Percentiles rank a stretch among this genome's conserved stretches.
phyloP scores from a whole-genome alignment of 64 coral and sea anemone genomes.

The Stichodactyla helianthus region DNA sequence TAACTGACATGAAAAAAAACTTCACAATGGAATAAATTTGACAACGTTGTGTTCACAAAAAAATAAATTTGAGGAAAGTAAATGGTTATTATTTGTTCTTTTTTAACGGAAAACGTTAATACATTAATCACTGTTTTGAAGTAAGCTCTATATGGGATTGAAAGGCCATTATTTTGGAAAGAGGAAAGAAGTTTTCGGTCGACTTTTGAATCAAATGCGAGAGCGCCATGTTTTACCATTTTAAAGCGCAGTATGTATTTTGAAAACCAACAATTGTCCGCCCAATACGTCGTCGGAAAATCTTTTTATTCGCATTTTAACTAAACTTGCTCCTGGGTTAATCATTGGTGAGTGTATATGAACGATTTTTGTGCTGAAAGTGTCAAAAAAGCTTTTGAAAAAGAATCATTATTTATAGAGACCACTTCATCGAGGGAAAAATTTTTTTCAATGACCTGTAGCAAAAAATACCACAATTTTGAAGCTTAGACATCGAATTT shows the following conservation, averaged over 20 bases:
- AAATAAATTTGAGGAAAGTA: too few species aligned
- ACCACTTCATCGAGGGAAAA: not conserved
- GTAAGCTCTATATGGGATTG: too few species aligned
- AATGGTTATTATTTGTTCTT: too few species aligned
- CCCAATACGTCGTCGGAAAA: not conserved
- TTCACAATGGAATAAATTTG: too few species aligned
- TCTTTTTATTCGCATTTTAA: not conserved
- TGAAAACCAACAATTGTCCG: not conserved
- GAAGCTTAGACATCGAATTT: not conserved
- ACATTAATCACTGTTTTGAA: too few species aligned
- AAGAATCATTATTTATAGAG: not conserved
- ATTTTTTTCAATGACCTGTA: not conserved
- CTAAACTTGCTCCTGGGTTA: not conserved
- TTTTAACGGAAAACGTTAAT: too few species aligned
- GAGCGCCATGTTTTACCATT: not conserved
- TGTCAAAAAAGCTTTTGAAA: not conserved
- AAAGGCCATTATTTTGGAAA: too few species aligned
- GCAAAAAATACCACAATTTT: not conserved
- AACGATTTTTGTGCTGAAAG: not conserved
- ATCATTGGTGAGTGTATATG: not conserved
- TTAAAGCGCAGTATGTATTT: not conserved
- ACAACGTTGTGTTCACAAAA: too few species aligned
- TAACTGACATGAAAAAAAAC: too few species aligned
- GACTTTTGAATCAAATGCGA: not conserved
- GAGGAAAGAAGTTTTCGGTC: not conserved